phyloP scores from a whole-genome alignment of 2,113 vertebrate species.

The Capreolus pygargus region DNA sequence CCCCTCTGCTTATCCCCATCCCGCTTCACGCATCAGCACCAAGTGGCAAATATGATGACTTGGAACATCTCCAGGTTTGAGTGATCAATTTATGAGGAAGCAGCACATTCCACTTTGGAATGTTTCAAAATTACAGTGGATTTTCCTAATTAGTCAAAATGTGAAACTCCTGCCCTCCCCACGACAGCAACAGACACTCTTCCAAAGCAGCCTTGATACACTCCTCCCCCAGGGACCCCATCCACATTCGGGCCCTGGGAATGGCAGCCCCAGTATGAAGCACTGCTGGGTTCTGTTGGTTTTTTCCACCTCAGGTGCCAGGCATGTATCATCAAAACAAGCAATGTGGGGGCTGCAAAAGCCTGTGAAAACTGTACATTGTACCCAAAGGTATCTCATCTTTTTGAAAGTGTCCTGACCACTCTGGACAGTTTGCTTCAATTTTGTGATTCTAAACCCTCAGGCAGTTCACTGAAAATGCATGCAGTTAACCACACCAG shows the following conservation, averaged over 20 bases:
- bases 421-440: not conserved
- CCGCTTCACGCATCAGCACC: accelerated
- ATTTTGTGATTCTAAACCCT: not conserved
- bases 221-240: not conserved
- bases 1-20: too few species aligned
- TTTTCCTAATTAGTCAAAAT: not conserved
- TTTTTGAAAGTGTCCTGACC: not conserved
- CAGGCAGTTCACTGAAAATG: not conserved
- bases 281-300: not conserved
- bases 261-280: not conserved
- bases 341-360: not conserved
- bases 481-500: not conserved
- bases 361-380: not conserved
- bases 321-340: not conserved
- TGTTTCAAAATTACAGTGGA: not conserved
- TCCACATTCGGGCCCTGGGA: not conserved
- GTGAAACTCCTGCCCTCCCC: not conserved
- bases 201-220: not conserved
- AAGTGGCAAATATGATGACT: not conserved
- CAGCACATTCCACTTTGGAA: not conserved
- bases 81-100: not conserved
- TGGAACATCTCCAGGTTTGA: not conserved
- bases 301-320: not conserved
- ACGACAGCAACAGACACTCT: not conserved
- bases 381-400: too few species aligned